phyloP scores from a whole-genome alignment of 2,888 invertebrate genomes.

The Drosophila aldrichi region DNA sequence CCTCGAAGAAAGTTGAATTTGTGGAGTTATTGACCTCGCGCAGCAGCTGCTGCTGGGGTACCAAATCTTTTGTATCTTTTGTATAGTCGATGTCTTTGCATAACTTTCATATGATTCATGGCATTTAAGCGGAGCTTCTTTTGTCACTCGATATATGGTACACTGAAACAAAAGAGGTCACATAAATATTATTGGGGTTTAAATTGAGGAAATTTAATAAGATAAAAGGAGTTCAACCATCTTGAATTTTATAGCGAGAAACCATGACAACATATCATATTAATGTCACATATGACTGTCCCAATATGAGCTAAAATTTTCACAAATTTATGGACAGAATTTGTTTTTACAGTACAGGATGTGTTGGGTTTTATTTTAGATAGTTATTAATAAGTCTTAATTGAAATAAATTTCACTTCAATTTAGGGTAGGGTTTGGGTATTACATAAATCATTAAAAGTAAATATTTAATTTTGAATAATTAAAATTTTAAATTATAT shows the following conservation, averaged over 20 bases:
- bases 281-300: too few species aligned
- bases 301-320: neutral
- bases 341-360: neutral
- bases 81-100: constrained; percentile 33
- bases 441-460: neutral
- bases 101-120: constrained; percentile 69
- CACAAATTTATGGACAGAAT: neutral
- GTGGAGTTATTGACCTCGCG: constrained; percentile 63
- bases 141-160: constrained; percentile 56
- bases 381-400: too few species aligned
- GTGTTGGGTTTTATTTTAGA: neutral
- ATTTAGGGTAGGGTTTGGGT: neutral
- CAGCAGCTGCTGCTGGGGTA: constrained; percentile 32
- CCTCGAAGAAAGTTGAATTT: constrained; percentile 55
- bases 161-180: constrained; percentile 28
- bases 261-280: too few species aligned
- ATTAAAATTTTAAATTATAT: neutral
- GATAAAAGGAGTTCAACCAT: too few species aligned
- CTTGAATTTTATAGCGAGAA: too few species aligned
- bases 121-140: constrained; percentile 54
- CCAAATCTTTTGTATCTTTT: constrained; percentile 48
- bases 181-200: neutral
- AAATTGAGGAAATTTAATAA: neutral
- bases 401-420: too few species aligned
- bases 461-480: neutral